A percentile compares a stretch with the other conserved stretches of the same genome.
These are phyloP conservation scores for Hirundichthys speculiger DNA, from an alignment of 2,113 vertebrate species.

Conservation along the genomic window DNA sequence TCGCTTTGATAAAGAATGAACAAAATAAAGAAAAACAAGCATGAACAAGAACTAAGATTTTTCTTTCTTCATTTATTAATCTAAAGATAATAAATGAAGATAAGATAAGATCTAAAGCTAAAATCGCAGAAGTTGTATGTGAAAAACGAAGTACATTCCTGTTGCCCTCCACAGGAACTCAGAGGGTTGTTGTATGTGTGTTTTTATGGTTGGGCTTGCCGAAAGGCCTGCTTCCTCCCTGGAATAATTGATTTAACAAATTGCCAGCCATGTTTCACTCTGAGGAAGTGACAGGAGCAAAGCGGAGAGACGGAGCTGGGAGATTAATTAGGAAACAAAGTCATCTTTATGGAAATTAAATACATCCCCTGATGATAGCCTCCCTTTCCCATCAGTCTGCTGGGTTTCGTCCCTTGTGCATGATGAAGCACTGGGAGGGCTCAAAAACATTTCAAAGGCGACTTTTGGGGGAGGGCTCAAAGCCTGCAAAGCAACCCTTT, in stretches of 20 bases:
- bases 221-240: constrained; percentile 58
- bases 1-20: background rate
- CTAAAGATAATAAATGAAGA: too few relatives aligned
- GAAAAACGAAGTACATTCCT: too few relatives aligned
- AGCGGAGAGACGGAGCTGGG: constrained; percentile 72
- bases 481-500: constrained; percentile 37
- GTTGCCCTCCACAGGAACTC: too few relatives aligned
- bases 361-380: constrained; percentile 70
- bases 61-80: too few relatives aligned
- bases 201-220: constrained; percentile 26
- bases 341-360: constrained; percentile 83
- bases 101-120: too few relatives aligned
- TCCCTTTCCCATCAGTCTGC: constrained; percentile 62
- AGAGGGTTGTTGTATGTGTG: constrained; percentile 7
- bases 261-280: constrained; percentile 80
- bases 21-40: too few relatives aligned
- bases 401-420: constrained; percentile 47
- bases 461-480: constrained; percentile 25
- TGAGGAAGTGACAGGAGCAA: constrained; percentile 76
- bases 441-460: constrained; percentile 60
- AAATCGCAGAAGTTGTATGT: too few relatives aligned
- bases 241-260: constrained; percentile 84
- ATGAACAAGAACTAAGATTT: too few relatives aligned
- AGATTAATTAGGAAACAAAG: constrained; percentile 83
- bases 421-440: constrained; percentile 56